Conservation (phyloP, 2,797 vertebrate species). For the Tachyglossus aculeatus region DNA sequence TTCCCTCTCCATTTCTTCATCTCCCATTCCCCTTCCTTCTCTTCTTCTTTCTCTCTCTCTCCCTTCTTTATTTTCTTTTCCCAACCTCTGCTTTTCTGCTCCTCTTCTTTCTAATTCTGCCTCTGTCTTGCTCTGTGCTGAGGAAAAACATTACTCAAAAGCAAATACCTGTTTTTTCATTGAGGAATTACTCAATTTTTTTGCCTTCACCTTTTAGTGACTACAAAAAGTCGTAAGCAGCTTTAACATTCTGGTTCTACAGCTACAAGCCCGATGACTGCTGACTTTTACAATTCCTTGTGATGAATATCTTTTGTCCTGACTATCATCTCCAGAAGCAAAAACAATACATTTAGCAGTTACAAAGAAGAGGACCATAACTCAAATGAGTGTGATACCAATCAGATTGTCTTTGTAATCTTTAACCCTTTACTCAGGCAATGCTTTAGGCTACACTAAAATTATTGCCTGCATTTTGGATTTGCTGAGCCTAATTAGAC, state of each 20-base stretch:
- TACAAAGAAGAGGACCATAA: background rate
- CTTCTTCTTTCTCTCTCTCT: no score
- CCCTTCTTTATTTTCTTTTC: no score
- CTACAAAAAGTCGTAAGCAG: background rate
- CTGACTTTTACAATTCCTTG: background rate
- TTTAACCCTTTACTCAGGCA: background rate
- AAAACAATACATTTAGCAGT: background rate
- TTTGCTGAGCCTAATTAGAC: constrained; percentile 32
- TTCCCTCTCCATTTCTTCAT: no score
- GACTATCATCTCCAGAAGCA: background rate
- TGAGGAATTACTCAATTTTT: no score
- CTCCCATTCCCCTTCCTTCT: no score
- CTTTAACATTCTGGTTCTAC: background rate
- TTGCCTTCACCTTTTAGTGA: no score
- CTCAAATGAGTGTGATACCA: background rate
- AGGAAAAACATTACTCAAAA: no score
- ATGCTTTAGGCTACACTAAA: background rate
- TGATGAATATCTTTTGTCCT: background rate
- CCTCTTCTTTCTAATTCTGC: no score
- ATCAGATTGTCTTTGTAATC: background rate
- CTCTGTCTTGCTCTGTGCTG: no score
- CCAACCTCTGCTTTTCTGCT: no score
- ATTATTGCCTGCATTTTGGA: background rate
- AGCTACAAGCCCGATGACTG: background rate
- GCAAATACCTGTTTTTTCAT: no score